phyloP scores from a whole-genome alignment of 2,888 invertebrate genomes.

The Drosophila limbata region DNA sequence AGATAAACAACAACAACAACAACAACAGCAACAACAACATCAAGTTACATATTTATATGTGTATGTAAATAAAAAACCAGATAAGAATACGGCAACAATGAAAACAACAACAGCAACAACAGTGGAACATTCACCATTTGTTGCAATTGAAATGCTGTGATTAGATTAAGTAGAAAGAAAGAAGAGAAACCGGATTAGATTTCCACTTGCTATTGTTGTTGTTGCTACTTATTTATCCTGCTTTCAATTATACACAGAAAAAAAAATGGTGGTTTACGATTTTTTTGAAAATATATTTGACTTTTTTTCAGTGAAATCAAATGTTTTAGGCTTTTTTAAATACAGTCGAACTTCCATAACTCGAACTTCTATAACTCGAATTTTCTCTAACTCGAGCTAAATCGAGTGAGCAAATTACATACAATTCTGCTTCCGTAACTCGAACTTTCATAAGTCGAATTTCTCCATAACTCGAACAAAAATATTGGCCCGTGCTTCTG shows the following conservation, averaged over 20 bases:
- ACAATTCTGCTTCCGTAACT: too few relatives aligned
- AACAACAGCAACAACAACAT: conserved; percentile 26
- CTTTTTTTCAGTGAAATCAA: too few relatives aligned
- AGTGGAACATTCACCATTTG: conserved; percentile 49
- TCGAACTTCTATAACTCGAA: too few relatives aligned
- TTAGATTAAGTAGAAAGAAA: conserved; percentile 42
- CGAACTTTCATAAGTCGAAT: too few relatives aligned
- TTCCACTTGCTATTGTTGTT: conserved; percentile 21
- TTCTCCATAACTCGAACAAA: too few relatives aligned
- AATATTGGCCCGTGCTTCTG: too few relatives aligned
- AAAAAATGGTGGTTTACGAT: too few relatives aligned
- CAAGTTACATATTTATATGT: conserved; percentile 30
- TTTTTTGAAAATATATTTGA: too few relatives aligned
- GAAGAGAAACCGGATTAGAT: conserved; percentile 47
- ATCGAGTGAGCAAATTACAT: too few relatives aligned
- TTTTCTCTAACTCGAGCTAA: too few relatives aligned
- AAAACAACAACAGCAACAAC: conserved; percentile 26
- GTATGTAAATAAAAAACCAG: conserved; percentile 66
- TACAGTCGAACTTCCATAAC: too few relatives aligned
- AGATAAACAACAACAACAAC: conserved; percentile 48
- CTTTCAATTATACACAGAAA: conserved; percentile 36
- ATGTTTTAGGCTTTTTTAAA: too few relatives aligned
- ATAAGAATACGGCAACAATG: conserved; percentile 34
- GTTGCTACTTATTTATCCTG: not conserved
- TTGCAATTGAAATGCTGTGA: conserved; percentile 61